A percentile compares a stretch with the other conserved stretches of the same genome.
Conservation (phyloP, 1,140 invertebrate species). For the Trypoxylus dichotomus region DNA sequence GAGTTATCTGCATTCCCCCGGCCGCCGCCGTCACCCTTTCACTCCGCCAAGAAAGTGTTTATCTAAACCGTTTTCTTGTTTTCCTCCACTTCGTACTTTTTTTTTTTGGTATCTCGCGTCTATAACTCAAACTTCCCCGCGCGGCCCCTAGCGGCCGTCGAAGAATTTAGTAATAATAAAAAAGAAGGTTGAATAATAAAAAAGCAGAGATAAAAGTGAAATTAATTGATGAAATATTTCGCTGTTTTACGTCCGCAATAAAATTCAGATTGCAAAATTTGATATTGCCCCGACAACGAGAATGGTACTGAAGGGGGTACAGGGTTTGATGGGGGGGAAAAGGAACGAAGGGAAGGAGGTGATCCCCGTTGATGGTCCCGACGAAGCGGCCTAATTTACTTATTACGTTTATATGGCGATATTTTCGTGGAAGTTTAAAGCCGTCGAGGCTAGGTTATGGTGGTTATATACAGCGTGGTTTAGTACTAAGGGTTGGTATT, state of each 20-base stretch:
- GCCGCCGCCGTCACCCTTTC: not conserved
- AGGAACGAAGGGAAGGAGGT: too few relatives aligned
- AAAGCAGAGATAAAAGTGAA: not conserved
- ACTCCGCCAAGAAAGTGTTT: constrained; percentile 7
- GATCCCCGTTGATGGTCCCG: not conserved
- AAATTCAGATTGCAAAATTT: constrained; percentile 7
- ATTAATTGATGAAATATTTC: not conserved
- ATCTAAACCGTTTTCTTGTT: not conserved
- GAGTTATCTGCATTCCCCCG: not conserved
- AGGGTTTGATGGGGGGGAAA: too few relatives aligned
- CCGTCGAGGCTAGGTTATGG: not conserved
- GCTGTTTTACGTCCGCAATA: not conserved
- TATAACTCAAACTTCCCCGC: too few relatives aligned
- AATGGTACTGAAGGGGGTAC: too few relatives aligned
- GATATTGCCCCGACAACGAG: not conserved
- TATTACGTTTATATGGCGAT: not conserved
- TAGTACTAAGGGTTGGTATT: not conserved
- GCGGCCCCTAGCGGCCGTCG: too few relatives aligned
- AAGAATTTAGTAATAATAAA: not conserved
- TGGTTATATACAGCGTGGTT: not conserved
- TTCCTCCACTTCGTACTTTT: too few relatives aligned
- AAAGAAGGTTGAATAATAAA: constrained; percentile 4
- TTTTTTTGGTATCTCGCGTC: too few relatives aligned
- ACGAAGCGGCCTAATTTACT: not conserved
- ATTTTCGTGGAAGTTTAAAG: not conserved